These are phyloP conservation scores for Eurystomus gularis DNA, from an alignment of 2,113 vertebrate species.

Conservation along the genomic window DNA sequence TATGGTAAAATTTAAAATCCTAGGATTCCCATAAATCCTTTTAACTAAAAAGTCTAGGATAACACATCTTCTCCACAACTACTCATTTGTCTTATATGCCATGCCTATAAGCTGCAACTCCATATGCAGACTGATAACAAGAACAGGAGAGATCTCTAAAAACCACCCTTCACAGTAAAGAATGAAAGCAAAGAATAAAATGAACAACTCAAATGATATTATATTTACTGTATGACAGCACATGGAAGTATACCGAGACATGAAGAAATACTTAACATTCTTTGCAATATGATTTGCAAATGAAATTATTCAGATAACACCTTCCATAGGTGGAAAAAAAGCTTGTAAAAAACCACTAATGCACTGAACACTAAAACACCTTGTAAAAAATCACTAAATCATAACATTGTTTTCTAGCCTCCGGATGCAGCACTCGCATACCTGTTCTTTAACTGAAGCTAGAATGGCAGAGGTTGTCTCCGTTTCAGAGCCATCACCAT, in stretches of 20 bases:
- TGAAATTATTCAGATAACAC: fast-evolving
- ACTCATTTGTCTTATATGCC: neutral
- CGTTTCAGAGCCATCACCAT: constrained; percentile 89
- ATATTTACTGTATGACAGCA: neutral
- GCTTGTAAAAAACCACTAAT: neutral
- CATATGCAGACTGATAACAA: neutral
- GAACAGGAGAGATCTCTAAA: neutral
- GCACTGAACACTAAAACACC: no score
- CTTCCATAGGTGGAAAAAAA: no score
- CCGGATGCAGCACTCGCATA: constrained; percentile 46
- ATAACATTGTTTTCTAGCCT: neutral
- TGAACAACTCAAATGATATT: neutral
- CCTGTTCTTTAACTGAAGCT: constrained; percentile 98
- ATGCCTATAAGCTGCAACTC: neutral
- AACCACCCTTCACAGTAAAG: neutral
- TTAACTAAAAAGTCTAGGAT: neutral
- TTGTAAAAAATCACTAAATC: neutral
- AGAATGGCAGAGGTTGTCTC: constrained; percentile 96
- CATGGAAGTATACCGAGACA: neutral
- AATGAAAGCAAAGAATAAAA: neutral
- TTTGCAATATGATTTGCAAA: neutral
- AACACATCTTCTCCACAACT: neutral
- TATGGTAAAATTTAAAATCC: neutral
- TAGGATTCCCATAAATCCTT: neutral
- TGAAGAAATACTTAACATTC: neutral